Conservation (phyloP, 2,797 vertebrate species). For the Lepilemur ruficaudatus region DNA sequence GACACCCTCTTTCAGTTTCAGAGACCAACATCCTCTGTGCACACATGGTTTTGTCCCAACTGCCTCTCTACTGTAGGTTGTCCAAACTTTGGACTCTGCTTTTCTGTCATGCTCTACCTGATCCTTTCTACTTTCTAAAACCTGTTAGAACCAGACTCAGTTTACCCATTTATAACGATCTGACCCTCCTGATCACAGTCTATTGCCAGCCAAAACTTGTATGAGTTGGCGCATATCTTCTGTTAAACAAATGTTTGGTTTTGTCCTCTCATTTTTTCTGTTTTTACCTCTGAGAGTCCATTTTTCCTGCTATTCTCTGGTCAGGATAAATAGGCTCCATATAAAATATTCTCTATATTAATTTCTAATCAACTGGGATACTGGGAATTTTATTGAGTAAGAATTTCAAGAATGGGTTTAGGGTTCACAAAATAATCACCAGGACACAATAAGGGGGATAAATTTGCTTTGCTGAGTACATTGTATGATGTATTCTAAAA, state of each 20-base stretch:
- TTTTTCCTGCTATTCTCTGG: background rate
- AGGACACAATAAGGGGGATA: conserved; percentile 38
- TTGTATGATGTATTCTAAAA: conserved; percentile 3
- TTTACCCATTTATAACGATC: background rate
- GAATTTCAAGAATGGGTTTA: conserved; percentile 31
- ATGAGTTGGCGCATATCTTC: background rate
- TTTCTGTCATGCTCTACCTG: background rate
- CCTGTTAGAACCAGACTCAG: background rate
- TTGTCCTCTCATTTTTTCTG: background rate
- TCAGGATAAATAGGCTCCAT: background rate
- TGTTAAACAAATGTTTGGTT: conserved; percentile 3
- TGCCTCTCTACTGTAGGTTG: background rate
- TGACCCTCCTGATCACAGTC: background rate
- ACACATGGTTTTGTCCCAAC: background rate
- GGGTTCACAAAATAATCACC: conserved; percentile 30
- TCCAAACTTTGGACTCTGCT: conserved; percentile 10
- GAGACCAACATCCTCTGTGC: background rate
- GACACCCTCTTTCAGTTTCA: background rate
- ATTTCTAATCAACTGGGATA: conserved; percentile 38
- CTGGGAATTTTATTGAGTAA: conserved; percentile 47
- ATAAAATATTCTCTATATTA: conserved; percentile 32
- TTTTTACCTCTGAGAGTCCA: background rate
- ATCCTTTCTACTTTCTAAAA: conserved; percentile 27
- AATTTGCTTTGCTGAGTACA: background rate
- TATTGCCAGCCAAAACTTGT: background rate